These are phyloP conservation scores for Gyrodactylus bullatarudis DNA, from an alignment of 1,140 invertebrate genomes.

Conservation along the genomic window DNA sequence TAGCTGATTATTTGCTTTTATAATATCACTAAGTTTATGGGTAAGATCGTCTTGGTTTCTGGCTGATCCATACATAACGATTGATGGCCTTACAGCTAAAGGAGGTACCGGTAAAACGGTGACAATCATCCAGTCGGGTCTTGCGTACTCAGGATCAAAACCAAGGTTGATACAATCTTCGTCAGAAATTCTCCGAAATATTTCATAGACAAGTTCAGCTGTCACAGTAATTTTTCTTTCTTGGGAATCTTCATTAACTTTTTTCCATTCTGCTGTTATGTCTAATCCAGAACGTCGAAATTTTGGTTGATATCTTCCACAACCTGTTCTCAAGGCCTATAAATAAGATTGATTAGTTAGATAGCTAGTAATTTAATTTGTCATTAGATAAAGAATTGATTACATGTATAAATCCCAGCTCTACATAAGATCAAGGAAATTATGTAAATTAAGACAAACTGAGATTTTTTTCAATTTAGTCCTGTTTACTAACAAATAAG, in stretches of 20 bases:
- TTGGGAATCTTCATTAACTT: slow-evolving; percentile 83
- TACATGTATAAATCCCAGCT: too few relatives aligned
- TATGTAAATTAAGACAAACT: too few relatives aligned
- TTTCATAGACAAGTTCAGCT: slow-evolving; percentile 75
- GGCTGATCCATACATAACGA: slow-evolving; percentile 91
- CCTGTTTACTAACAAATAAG: too few relatives aligned
- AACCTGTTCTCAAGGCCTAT: slow-evolving; percentile 40
- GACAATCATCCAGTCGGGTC: slow-evolving; percentile 96
- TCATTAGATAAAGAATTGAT: too few relatives aligned
- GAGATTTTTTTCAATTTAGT: too few relatives aligned
- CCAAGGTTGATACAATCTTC: slow-evolving; percentile 78
- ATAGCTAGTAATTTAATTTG: too few relatives aligned
- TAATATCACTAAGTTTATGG: slow-evolving; percentile 87
- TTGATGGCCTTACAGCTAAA: slow-evolving; percentile 54
- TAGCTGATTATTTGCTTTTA: slow-evolving; percentile 89
- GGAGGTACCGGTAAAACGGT: slow-evolving; percentile 88
- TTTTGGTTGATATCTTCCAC: slow-evolving; percentile 77
- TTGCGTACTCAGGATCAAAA: slow-evolving; percentile 67
- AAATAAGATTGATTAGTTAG: slow-evolving; percentile 12
- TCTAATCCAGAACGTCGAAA: slow-evolving; percentile 56
- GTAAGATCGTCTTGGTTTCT: slow-evolving; percentile 96
- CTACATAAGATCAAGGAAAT: too few relatives aligned
- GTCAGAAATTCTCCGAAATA: slow-evolving; percentile 77
- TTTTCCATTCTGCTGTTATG: slow-evolving; percentile 37
- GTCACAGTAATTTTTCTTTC: slow-evolving; percentile 35